Percentiles rank a stretch among this genome's conserved stretches.
Conservation (phyloP, 2,888 invertebrate species). For the Cephus nigrinus region DNA sequence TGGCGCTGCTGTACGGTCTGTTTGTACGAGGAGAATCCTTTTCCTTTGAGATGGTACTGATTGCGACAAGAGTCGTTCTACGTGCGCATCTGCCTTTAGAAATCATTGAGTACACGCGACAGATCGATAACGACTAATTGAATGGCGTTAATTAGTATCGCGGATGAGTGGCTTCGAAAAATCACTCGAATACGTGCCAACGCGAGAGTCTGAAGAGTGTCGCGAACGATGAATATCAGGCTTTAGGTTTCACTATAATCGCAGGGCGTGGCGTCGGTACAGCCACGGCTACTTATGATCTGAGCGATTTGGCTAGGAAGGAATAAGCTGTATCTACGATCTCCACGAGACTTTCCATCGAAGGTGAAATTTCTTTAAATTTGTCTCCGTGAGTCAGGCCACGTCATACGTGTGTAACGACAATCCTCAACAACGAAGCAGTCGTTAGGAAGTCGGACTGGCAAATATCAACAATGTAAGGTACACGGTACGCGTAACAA, state of each 20-base stretch:
- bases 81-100: not conserved
- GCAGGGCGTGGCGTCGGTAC: not conserved
- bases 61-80: not conserved
- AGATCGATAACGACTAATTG: not conserved
- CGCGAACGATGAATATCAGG: not conserved
- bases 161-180: not conserved
- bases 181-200: not conserved
- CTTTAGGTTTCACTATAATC: slow-evolving; percentile 2
- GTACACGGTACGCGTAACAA: not conserved
- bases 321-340: not conserved
- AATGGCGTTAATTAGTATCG: not conserved
- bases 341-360: not conserved
- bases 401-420: not conserved
- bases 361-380: not conserved
- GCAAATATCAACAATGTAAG: not conserved
- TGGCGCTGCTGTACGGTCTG: not conserved
- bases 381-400: not conserved
- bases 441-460: not conserved
- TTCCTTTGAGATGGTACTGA: not conserved
- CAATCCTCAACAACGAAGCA: not conserved
- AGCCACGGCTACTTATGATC: not conserved
- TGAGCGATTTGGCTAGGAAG: not conserved
- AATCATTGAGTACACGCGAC: not conserved
- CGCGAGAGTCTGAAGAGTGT: not conserved
- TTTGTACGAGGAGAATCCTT: not conserved